Evolutionary conservation across 2,113 vertebrate genomes (phyloP).

Genomic region (Ctenodactylus gundi): DNA sequence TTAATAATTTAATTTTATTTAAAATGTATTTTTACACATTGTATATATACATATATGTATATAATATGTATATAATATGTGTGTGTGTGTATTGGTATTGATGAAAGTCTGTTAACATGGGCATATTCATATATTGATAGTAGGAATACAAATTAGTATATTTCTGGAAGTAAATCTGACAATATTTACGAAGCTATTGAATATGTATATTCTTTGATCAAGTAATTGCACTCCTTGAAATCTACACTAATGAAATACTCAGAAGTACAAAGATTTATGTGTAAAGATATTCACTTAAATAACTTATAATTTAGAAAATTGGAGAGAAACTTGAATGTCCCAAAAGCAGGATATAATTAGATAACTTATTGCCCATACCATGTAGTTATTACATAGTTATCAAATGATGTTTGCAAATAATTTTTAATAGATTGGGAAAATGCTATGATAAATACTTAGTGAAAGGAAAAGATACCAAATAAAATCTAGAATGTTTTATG

Average conservation of each 20-base stretch:
- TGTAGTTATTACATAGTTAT: background rate
- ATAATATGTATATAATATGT: too few relatives aligned
- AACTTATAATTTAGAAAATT: slow-evolving; percentile 34
- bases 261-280: background rate
- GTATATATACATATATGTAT: background rate
- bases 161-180: background rate
- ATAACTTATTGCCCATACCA: background rate
- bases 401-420: background rate
- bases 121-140: background rate
- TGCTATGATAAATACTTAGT: background rate
- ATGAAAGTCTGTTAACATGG: background rate
- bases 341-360: background rate
- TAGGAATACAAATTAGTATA: background rate
- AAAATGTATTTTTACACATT: background rate
- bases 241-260: background rate
- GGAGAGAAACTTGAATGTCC: background rate
- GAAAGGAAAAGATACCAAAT: background rate
- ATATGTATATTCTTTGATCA: background rate
- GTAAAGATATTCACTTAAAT: background rate
- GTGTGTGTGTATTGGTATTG: background rate
- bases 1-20: too few relatives aligned
- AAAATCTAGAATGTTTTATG: background rate
- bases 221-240: background rate
- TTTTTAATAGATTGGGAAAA: background rate
- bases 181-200: background rate